These are phyloP conservation scores for Scaeva pyrastri DNA, from an alignment of 2,888 invertebrate genomes.

Conservation along the genomic window DNA sequence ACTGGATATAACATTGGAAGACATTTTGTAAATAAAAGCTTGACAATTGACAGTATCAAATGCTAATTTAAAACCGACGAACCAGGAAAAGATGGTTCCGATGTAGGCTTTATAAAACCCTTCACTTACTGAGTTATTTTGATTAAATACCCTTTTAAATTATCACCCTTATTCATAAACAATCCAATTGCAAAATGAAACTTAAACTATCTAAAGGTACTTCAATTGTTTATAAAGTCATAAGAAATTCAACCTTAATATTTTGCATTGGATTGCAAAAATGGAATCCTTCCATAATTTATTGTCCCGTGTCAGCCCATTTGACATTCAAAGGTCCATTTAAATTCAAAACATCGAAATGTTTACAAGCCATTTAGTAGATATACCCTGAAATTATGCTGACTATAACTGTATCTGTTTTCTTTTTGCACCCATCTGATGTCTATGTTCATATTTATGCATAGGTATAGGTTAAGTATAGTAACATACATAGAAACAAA, in stretches of 20 bases:
- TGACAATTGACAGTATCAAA: too few species aligned
- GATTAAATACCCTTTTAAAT: not conserved
- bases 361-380: conserved; percentile 42
- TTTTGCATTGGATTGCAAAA: conserved; percentile 17
- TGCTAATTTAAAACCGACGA: too few species aligned
- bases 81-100: too few species aligned
- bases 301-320: conserved; percentile 47
- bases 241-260: not conserved
- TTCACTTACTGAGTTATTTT: too few species aligned
- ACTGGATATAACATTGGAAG: too few species aligned
- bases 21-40: too few species aligned
- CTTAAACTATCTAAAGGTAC: not conserved
- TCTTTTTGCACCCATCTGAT: not conserved
- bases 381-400: conserved; percentile 10
- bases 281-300: conserved; percentile 43
- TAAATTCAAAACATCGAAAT: conserved; percentile 50
- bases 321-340: conserved; percentile 56
- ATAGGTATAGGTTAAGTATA: not conserved
- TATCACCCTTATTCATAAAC: not conserved
- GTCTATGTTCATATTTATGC: not conserved
- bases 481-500: too few species aligned
- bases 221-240: not conserved
- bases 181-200: not conserved
- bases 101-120: too few species aligned
- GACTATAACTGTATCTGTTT: not conserved